Evolutionary conservation across 2,888 invertebrate species (phyloP).

Genomic region (Hydrotaea cyrtoneurina): DNA sequence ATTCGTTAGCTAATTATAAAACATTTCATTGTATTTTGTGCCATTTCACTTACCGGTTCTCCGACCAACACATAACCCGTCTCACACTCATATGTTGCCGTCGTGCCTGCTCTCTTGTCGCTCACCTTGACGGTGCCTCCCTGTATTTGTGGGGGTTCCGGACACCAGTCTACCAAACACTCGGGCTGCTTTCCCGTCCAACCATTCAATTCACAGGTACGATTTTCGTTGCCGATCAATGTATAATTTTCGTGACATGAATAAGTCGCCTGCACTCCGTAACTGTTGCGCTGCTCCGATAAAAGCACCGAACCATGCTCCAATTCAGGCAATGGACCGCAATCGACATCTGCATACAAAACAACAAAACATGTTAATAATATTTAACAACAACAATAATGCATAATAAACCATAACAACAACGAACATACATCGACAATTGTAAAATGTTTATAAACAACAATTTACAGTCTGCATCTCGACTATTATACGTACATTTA

Average conservation of each 20-base stretch:
- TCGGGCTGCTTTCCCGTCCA: constrained; percentile 91
- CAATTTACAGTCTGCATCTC: not conserved
- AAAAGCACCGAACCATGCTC: constrained; percentile 88
- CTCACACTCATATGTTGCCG: constrained; percentile 90
- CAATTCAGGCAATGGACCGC: constrained; percentile 86
- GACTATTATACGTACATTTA: constrained; percentile 86
- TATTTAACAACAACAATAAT: constrained; percentile 16
- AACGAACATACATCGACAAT: not conserved
- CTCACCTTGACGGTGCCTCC: constrained; percentile 88
- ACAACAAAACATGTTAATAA: constrained; percentile 12
- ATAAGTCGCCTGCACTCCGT: constrained; percentile 89
- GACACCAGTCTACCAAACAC: constrained; percentile 94
- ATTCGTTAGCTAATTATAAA: not conserved
- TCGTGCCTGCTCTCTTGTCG: constrained; percentile 90
- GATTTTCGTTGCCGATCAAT: constrained; percentile 87
- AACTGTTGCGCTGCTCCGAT: constrained; percentile 87
- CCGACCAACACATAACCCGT: constrained; percentile 92
- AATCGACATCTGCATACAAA: constrained; percentile 87
- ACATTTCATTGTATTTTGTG: no score
- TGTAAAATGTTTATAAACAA: not conserved
- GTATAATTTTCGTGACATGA: constrained; percentile 93
- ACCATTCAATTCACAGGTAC: constrained; percentile 88
- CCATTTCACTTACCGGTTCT: constrained; percentile 84
- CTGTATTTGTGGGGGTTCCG: constrained; percentile 88
- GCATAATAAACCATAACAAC: not conserved